These are phyloP conservation scores for Trachelus troglodyta DNA, from an alignment of 2,888 invertebrate species.

Conservation along the genomic window DNA sequence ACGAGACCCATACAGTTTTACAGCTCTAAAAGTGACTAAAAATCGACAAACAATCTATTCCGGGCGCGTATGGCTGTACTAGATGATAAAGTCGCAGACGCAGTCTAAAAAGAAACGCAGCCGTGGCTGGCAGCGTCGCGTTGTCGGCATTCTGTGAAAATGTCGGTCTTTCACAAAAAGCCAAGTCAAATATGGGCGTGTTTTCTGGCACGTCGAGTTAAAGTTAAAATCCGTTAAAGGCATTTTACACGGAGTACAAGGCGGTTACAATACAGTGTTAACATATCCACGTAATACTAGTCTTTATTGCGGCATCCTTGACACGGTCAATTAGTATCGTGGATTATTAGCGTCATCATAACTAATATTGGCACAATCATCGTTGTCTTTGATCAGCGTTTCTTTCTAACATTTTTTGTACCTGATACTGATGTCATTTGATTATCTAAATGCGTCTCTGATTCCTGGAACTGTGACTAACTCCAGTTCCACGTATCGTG, in stretches of 20 bases:
- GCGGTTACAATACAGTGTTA: too few relatives aligned
- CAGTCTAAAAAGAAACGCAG: not conserved
- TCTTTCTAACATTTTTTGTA: too few relatives aligned
- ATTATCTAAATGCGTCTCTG: too few relatives aligned
- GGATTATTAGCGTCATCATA: not conserved
- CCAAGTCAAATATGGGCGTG: slow-evolving; percentile 65
- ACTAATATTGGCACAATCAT: too few relatives aligned
- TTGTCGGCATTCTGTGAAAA: slow-evolving; percentile 58
- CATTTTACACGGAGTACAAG: slow-evolving; percentile 8
- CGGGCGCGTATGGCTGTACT: slow-evolving; percentile 6
- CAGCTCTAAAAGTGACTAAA: slow-evolving; percentile 50
- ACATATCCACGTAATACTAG: slow-evolving; percentile 25
- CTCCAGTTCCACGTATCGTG: too few relatives aligned
- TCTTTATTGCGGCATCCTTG: slow-evolving; percentile 26
- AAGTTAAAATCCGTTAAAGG: slow-evolving; percentile 49
- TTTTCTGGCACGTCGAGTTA: slow-evolving; percentile 49
- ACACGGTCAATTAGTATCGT: slow-evolving; percentile 17
- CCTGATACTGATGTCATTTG: too few relatives aligned
- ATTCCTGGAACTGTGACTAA: too few relatives aligned
- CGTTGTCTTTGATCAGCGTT: too few relatives aligned
- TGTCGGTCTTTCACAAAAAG: slow-evolving; percentile 64
- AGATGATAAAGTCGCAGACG: slow-evolving; percentile 1
- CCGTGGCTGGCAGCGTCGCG: slow-evolving; percentile 24
- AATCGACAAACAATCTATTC: slow-evolving; percentile 60
- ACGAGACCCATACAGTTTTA: slow-evolving; percentile 36